A percentile compares a stretch with the other conserved stretches of the same genome.
Conservation (phyloP, 2,797 vertebrate species). For the Todus mexicanus region DNA sequence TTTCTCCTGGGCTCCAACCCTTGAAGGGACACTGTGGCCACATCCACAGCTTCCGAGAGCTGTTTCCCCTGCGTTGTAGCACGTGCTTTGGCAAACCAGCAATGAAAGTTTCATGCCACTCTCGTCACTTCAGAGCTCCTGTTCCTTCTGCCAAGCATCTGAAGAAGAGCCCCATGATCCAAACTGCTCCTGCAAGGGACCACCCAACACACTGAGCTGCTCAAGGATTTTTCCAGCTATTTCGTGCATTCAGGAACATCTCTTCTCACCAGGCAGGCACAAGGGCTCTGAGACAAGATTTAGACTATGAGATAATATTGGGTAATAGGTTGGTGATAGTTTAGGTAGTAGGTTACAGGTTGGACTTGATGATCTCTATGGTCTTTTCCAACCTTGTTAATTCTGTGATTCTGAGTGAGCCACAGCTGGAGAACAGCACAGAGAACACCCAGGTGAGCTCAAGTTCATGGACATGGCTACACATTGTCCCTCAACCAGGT, state of each 20-base stretch:
- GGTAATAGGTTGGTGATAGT: too few relatives aligned
- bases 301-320: too few relatives aligned
- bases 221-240: background rate
- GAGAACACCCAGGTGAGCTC: background rate
- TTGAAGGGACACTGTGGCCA: background rate
- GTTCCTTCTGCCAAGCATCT: background rate
- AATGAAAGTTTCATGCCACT: fast-evolving
- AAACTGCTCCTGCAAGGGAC: background rate
- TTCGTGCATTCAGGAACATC: background rate
- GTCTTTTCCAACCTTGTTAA: too few relatives aligned
- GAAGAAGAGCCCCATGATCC: fast-evolving
- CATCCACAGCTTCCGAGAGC: background rate
- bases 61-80: background rate
- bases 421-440: background rate
- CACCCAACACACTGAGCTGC: background rate
- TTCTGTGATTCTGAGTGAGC: background rate
- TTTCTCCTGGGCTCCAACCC: background rate
- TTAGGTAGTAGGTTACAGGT: too few relatives aligned
- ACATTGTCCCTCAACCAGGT: background rate
- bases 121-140: background rate
- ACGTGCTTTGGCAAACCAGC: background rate
- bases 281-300: too few relatives aligned
- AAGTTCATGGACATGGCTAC: background rate
- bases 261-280: background rate
- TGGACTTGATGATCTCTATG: too few relatives aligned